Conservation (phyloP, 1,140 invertebrate genomes). For the Pseudomyrmex gracilis region DNA sequence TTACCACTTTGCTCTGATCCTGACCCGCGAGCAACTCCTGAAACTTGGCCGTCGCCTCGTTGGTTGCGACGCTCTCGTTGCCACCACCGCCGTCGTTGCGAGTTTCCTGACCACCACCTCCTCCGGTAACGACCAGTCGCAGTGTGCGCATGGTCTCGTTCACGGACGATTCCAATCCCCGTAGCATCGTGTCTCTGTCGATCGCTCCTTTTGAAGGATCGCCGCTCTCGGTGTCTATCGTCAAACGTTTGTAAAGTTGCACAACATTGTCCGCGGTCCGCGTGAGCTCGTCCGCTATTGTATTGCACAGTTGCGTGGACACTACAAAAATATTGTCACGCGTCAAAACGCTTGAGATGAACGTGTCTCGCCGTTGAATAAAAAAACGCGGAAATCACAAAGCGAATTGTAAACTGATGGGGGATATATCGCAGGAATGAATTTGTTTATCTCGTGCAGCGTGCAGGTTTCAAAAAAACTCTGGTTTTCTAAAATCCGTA, state of each 20-base stretch:
- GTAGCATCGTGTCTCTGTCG: slow-evolving; percentile 82
- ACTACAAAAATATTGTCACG: slow-evolving; percentile 84
- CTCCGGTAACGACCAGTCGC: slow-evolving; percentile 78
- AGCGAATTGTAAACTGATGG: no score
- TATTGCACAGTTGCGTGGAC: slow-evolving; percentile 88
- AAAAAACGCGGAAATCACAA: no score
- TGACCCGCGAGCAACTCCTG: slow-evolving; percentile 81
- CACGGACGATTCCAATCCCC: slow-evolving; percentile 81
- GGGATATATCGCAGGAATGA: slow-evolving; percentile 9
- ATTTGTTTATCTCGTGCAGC: slow-evolving; percentile 75
- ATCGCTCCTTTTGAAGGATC: slow-evolving; percentile 75
- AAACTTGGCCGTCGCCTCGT: slow-evolving; percentile 80
- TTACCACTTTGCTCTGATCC: slow-evolving; percentile 86
- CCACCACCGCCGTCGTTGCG: slow-evolving; percentile 76
- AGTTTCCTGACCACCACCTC: slow-evolving; percentile 50
- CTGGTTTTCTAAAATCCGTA: slow-evolving; percentile 78
- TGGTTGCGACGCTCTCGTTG: slow-evolving; percentile 72
- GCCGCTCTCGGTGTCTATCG: slow-evolving; percentile 79
- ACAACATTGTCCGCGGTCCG: slow-evolving; percentile 89
- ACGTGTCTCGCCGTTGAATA: no score
- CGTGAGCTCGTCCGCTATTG: slow-evolving; percentile 88
- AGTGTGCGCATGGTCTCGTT: slow-evolving; percentile 83
- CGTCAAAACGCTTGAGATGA: neutral
- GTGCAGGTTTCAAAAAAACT: slow-evolving; percentile 75
- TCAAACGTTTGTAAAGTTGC: slow-evolving; percentile 88